phyloP scores from a whole-genome alignment of 2,113 vertebrate species.

The Syngnathus typhle region DNA sequence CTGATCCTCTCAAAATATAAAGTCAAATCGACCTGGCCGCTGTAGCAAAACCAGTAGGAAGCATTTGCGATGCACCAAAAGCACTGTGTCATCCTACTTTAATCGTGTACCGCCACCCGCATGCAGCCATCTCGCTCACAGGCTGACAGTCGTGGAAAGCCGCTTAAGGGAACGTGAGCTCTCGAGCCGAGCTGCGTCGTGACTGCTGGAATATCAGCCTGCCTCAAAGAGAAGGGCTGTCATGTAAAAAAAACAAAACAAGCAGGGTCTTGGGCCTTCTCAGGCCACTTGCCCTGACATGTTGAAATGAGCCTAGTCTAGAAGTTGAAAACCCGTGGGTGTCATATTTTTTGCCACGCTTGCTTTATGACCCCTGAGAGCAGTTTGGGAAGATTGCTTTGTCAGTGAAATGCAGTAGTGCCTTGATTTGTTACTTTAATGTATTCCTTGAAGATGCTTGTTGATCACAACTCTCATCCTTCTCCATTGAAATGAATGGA shows the following conservation, averaged over 20 bases:
- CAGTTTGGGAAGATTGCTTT: not conserved
- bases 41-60: constrained; percentile 16
- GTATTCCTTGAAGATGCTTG: not conserved
- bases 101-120: constrained; percentile 12
- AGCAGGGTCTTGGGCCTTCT: constrained; percentile 29
- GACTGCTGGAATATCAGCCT: constrained; percentile 38
- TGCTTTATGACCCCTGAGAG: not conserved
- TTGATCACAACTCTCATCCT: not conserved
- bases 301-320: constrained; percentile 23
- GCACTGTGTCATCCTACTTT: constrained; percentile 40
- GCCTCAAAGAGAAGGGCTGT: constrained; percentile 43
- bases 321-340: not conserved
- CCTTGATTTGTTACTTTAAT: not conserved
- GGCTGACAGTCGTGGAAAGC: constrained; percentile 54
- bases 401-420: not conserved
- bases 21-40: not conserved
- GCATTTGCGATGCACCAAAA: constrained; percentile 26
- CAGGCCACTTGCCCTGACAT: constrained; percentile 17
- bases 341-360: not conserved
- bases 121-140: constrained; percentile 23
- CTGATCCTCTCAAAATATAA: too few relatives aligned
- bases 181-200: constrained; percentile 26
- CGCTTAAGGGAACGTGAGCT: constrained; percentile 45
- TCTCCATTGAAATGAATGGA: too few relatives aligned
- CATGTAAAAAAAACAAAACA: constrained; percentile 31